These are phyloP conservation scores for Drosophila lacicola DNA, from an alignment of 2,888 invertebrate species.

Conservation along the genomic window DNA sequence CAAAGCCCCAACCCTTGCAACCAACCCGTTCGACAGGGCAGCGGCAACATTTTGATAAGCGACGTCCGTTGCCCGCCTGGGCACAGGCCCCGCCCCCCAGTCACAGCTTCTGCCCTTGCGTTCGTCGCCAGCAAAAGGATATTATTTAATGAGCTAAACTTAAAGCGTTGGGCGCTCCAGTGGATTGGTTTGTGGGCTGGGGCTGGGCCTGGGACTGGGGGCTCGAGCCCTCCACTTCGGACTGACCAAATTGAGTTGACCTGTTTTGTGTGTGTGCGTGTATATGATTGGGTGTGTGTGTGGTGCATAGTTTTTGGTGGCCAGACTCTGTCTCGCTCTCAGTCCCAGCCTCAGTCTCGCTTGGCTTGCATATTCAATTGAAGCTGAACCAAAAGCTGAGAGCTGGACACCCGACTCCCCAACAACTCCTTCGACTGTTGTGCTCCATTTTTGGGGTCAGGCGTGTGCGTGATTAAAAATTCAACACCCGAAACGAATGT, in stretches of 20 bases:
- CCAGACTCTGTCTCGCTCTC: conserved; percentile 39
- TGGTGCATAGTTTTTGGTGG: conserved; percentile 58
- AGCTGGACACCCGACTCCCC: conserved; percentile 11
- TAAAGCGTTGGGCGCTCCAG: conserved; percentile 65
- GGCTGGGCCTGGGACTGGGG: conserved; percentile 28
- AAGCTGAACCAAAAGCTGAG: conserved; percentile 32
- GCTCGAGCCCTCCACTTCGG: conserved; percentile 6
- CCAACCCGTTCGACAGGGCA: conserved; percentile 71
- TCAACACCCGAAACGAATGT: conserved; percentile 81
- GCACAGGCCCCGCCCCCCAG: not conserved
- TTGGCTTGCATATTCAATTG: conserved; percentile 70
- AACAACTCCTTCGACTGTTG: not conserved
- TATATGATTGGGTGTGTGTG: conserved; percentile 8
- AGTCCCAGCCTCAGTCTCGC: conserved; percentile 16
- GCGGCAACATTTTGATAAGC: conserved; percentile 79
- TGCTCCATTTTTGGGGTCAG: conserved; percentile 53
- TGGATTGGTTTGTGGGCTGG: conserved; percentile 44
- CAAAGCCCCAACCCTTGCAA: not conserved
- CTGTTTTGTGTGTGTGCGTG: conserved; percentile 45
- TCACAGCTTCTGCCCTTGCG: not conserved
- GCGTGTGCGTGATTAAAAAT: conserved; percentile 83
- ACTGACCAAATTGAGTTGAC: conserved; percentile 82
- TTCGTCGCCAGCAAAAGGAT: conserved; percentile 69
- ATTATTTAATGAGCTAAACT: conserved; percentile 84
- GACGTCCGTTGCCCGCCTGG: conserved; percentile 31